Conservation (phyloP, 2,888 invertebrate genomes). For the Apotomis capreana region DNA sequence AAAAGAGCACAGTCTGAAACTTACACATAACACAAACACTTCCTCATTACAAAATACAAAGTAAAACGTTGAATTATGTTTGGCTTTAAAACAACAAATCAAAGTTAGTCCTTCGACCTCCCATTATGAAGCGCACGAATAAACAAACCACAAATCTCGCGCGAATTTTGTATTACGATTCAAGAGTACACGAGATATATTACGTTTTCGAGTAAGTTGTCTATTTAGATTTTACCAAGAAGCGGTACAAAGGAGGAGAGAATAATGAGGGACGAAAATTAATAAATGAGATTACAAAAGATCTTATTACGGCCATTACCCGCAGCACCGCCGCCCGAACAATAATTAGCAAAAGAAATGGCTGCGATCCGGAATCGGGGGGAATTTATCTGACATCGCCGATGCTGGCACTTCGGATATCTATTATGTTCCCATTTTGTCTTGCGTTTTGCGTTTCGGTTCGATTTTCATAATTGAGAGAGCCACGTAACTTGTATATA, state of each 20-base stretch:
- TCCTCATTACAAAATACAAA: too few relatives aligned
- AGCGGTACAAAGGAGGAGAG: slow-evolving; percentile 54
- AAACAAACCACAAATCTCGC: slow-evolving; percentile 38
- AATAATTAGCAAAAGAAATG: slow-evolving; percentile 72
- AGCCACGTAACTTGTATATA: not conserved
- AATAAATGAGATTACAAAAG: slow-evolving; percentile 73
- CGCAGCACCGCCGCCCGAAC: slow-evolving; percentile 61
- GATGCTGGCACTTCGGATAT: slow-evolving; percentile 45
- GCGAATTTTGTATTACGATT: slow-evolving; percentile 51
- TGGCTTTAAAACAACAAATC: slow-evolving; percentile 21
- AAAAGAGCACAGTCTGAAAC: too few relatives aligned
- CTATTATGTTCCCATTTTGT: slow-evolving; percentile 1
- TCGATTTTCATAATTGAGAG: slow-evolving; percentile 18
- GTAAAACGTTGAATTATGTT: too few relatives aligned
- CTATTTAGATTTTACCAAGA: slow-evolving; percentile 58
- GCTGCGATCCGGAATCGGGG: slow-evolving; percentile 49
- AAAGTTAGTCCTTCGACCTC: slow-evolving; percentile 1
- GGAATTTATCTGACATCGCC: slow-evolving; percentile 50
- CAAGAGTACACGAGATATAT: slow-evolving; percentile 54
- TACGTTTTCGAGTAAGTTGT: slow-evolving; percentile 54
- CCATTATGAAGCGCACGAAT: slow-evolving; percentile 19
- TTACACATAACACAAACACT: too few relatives aligned
- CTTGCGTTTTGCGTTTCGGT: slow-evolving; percentile 7
- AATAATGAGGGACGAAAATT: slow-evolving; percentile 65
- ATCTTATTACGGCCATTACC: slow-evolving; percentile 74